phyloP scores from a whole-genome alignment of 2,888 invertebrate genomes.

The Aethes cnicana region DNA sequence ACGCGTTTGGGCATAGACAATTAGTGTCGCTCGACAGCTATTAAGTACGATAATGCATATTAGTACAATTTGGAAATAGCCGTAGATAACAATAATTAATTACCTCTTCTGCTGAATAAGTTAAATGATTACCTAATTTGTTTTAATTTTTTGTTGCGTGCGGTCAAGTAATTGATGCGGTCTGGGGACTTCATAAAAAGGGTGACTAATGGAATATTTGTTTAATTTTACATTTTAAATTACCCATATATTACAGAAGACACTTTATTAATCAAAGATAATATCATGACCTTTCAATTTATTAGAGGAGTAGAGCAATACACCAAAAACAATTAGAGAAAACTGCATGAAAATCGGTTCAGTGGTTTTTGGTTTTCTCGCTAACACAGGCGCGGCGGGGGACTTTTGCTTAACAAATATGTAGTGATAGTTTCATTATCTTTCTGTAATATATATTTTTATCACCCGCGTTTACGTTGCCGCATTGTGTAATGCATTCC shows the following conservation, averaged over 20 bases:
- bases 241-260: neutral
- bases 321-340: too few species aligned
- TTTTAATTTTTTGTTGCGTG: constrained; percentile 24
- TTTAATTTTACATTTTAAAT: neutral
- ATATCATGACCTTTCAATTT: too few species aligned
- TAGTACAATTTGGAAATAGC: constrained; percentile 20
- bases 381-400: too few species aligned
- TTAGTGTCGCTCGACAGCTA: constrained; percentile 12
- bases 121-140: constrained; percentile 17
- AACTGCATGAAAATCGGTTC: too few species aligned
- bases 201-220: constrained; percentile 23
- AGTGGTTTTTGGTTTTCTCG: too few species aligned
- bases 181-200: constrained; percentile 7
- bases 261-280: neutral
- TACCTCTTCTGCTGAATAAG: constrained; percentile 2
- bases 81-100: constrained; percentile 15
- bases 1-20: constrained; percentile 13
- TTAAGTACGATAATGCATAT: neutral
- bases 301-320: too few species aligned
- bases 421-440: too few species aligned
- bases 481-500: too few species aligned
- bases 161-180: constrained; percentile 9
- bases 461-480: too few species aligned
- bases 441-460: too few species aligned
- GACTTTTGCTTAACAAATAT: too few species aligned